phyloP scores from a whole-genome alignment of 2,888 invertebrate species.

The Xanthia togata region DNA sequence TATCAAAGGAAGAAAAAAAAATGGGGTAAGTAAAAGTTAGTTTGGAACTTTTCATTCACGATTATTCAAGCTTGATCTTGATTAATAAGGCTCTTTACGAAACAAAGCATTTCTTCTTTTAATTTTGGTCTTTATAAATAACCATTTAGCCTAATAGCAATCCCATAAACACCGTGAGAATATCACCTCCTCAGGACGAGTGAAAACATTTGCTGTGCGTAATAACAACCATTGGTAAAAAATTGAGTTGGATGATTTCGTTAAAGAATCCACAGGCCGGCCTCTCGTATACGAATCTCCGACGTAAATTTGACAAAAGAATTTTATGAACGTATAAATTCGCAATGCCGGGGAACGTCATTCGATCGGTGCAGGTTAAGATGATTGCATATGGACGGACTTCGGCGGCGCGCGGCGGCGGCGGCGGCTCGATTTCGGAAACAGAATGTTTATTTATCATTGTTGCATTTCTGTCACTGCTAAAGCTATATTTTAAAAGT shows the following conservation, averaged over 20 bases:
- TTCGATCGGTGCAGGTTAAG: conserved; percentile 82
- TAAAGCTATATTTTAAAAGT: neutral
- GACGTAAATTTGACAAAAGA: conserved; percentile 89
- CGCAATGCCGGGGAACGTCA: conserved; percentile 77
- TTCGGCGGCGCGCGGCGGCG: conserved; percentile 7
- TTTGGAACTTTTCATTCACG: neutral
- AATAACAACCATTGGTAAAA: conserved; percentile 86
- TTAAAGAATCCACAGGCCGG: conserved; percentile 82
- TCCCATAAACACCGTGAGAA: conserved; percentile 50
- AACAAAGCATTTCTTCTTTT: neutral
- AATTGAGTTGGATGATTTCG: conserved; percentile 82
- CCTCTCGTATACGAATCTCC: conserved; percentile 83
- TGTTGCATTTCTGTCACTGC: neutral
- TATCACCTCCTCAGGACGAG: conserved; percentile 51
- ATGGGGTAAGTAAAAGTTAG: neutral
- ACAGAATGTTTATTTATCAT: neutral
- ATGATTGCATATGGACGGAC: conserved; percentile 48
- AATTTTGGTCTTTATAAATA: neutral
- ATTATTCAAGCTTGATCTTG: neutral
- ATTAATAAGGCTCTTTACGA: no score
- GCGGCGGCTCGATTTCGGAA: conserved; percentile 4
- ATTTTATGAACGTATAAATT: conserved; percentile 90
- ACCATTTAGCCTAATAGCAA: neutral
- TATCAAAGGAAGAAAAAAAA: neutral
- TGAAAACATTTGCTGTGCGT: conserved; percentile 68